phyloP scores from a whole-genome alignment of 2,888 invertebrate genomes.

The Torymus aiolomorphi region DNA sequence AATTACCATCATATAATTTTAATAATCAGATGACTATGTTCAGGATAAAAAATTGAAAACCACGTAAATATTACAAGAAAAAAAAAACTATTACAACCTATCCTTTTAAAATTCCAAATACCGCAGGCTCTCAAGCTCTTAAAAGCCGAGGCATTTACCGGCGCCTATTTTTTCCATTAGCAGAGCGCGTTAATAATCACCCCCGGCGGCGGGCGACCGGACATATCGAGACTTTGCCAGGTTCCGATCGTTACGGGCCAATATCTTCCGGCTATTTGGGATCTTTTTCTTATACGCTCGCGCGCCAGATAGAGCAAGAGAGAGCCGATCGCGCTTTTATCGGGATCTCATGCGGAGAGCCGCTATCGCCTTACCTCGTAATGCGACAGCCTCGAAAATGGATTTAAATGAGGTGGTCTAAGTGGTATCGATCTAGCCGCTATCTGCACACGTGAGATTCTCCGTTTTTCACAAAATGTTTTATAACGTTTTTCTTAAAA shows the following conservation, averaged over 20 bases:
- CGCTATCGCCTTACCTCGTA: conserved; percentile 4
- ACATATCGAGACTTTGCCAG: conserved; percentile 45
- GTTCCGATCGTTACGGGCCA: conserved; percentile 48
- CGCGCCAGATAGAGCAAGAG: neutral
- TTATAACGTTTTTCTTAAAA: no score
- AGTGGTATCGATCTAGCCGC: conserved; percentile 8
- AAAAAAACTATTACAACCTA: no score
- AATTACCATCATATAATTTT: no score
- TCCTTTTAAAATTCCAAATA: no score
- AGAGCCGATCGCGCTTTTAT: conserved; percentile 43
- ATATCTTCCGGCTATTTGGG: conserved; percentile 53
- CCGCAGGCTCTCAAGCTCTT: no score
- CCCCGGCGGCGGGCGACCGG: conserved; percentile 1
- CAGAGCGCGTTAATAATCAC: conserved; percentile 38
- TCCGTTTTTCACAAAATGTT: no score
- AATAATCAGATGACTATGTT: no score
- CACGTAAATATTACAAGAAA: no score
- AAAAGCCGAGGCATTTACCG: no score
- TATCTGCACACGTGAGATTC: neutral
- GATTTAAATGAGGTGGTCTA: conserved; percentile 37
- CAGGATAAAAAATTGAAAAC: no score
- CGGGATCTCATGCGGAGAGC: conserved; percentile 21
- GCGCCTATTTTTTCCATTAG: conserved; percentile 38
- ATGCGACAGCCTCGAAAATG: conserved; percentile 30
- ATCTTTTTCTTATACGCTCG: conserved; percentile 13